These are phyloP conservation scores for Agrypnus murinus DNA, from an alignment of 2,888 invertebrate genomes.

Conservation along the genomic window DNA sequence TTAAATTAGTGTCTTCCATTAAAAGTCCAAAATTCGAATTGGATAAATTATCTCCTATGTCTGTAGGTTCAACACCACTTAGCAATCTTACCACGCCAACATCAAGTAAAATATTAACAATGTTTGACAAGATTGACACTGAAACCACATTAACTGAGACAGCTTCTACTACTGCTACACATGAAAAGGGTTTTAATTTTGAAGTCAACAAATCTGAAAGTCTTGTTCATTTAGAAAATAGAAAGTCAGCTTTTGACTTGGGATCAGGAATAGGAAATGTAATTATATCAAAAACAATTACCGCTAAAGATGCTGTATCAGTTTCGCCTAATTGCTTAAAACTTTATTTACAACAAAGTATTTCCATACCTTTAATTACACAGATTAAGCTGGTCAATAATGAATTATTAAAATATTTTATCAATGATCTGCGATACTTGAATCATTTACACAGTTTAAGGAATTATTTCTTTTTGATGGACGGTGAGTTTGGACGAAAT, in stretches of 20 bases:
- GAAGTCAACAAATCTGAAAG: conserved; percentile 33
- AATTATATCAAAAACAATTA: conserved; percentile 62
- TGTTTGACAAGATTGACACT: conserved; percentile 35
- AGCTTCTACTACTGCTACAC: conserved; percentile 62
- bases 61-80: conserved; percentile 67
- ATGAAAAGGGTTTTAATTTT: conserved; percentile 72
- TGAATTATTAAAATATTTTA: conserved; percentile 81
- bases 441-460: conserved; percentile 83
- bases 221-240: conserved; percentile 53
- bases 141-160: not conserved
- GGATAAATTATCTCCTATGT: conserved; percentile 66
- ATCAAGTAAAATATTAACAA: conserved; percentile 25
- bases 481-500: conserved; percentile 85
- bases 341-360: conserved; percentile 67
- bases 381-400: conserved; percentile 83
- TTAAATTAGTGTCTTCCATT: too few relatives aligned
- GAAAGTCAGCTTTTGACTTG: conserved; percentile 70
- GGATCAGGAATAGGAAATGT: conserved; percentile 71
- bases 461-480: conserved; percentile 85
- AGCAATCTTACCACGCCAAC: conserved; percentile 57
- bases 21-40: conserved; percentile 58
- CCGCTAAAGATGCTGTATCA: conserved; percentile 69
- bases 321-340: conserved; percentile 63
- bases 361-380: conserved; percentile 79
- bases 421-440: conserved; percentile 79